Evolutionary conservation across 2,888 invertebrate genomes (phyloP), one percentile per base, ranked within the genome.

Genomic region (Sicus ferrugineus): DNA sequence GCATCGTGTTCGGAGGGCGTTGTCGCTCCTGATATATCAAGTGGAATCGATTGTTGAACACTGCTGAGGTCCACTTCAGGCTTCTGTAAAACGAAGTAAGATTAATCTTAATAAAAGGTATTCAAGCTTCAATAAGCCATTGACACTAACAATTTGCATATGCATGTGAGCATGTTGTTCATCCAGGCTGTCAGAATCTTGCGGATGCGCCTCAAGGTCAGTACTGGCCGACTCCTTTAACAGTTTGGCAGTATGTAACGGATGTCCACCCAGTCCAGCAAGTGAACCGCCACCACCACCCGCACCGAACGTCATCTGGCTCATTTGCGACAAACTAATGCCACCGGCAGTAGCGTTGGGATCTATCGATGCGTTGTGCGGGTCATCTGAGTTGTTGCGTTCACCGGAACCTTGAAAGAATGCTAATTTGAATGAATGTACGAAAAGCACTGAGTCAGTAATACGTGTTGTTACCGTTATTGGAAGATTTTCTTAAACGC

Each of bases 401-500:
- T 89, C 89, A 70, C 87, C 86, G 66, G 88, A 88, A 52, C 88
- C 88, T 76, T 56, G 31, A 54, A 31, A 58, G 16, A 46, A 65
- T 23, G 50, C 7, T 61, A 34, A 11, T 23, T 61, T 54, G 23
- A 23, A 54, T 54, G 16, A 34, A 34, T 7, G 34, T n/a, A n/a
- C n/a, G n/a, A n/a, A n/a, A n/a, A n/a, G n/a, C 2, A 34, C 2
- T 7, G 7, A 34, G 34, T 9, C 14, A 34, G 7, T 7, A 14
- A 34, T 34, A 34, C 34, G 14, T 34, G 14, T 34, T 14, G 34
- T 34, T 75, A 73, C 90, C 90, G 68, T 89, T 85, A 75, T 84
- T 90, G 9, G 91, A 91, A 23, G 89, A 88, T 83, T 91, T 91
- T 75, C 91, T 84, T 79, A 91, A 84, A 72, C 91, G 80, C 86